Conservation (phyloP, 2,113 vertebrate genomes). For the Erythrocercus mccallii region DNA sequence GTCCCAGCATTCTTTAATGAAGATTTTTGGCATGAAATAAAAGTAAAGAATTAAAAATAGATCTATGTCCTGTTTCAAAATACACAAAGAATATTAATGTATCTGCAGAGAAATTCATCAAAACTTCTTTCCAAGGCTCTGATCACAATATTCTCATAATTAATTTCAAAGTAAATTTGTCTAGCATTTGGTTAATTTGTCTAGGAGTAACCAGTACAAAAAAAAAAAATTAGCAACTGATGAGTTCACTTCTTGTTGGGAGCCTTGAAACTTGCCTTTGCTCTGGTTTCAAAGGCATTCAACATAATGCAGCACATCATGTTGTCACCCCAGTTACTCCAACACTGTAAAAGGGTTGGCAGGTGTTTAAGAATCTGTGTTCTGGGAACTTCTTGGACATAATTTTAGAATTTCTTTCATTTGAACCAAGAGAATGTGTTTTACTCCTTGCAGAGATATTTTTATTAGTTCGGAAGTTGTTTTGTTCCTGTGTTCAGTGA, state of each 20-base stretch:
- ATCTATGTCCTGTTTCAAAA: slow-evolving; percentile 27
- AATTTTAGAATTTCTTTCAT: neutral
- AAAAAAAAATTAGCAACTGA: neutral
- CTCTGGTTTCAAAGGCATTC: neutral
- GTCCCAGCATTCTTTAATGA: slow-evolving; percentile 15
- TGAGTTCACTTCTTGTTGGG: neutral
- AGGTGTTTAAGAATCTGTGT: neutral
- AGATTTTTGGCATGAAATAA: slow-evolving; percentile 11
- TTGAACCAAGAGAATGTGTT: neutral
- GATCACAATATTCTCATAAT: neutral
- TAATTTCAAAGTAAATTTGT: neutral
- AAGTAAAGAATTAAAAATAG: slow-evolving; percentile 17
- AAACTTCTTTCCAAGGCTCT: neutral
- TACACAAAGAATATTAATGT: neutral
- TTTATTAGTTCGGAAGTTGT: neutral
- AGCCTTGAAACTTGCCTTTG: neutral
- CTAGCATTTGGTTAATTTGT: neutral
- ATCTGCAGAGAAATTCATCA: neutral
- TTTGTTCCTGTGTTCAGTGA: neutral
- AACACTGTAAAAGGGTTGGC: neutral
- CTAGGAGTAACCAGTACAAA: neutral
- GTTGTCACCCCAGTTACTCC: neutral
- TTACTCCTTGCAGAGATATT: neutral
- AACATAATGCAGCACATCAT: neutral
- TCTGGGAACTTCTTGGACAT: neutral